Evolutionary conservation across 92 coral and sea anemone genomes (phyloP).

Genomic region (Pocillopora grandis): DNA sequence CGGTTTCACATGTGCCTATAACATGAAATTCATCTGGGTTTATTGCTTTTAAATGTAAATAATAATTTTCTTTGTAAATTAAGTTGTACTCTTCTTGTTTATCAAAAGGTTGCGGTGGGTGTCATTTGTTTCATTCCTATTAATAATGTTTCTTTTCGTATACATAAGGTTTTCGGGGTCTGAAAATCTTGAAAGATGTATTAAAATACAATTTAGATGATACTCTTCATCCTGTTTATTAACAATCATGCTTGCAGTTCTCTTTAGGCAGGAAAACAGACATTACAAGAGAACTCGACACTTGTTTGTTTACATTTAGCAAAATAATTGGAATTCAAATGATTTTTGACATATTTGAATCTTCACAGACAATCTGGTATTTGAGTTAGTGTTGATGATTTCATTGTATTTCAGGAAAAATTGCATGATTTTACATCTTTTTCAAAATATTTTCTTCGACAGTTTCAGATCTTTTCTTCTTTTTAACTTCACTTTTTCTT

Average conservation of each 20-base stretch:
- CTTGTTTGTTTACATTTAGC: slow-evolving; percentile 5
- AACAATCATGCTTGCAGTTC: too few relatives aligned
- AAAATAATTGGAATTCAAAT: not conserved
- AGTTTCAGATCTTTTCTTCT: too few relatives aligned
- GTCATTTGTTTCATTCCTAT: not conserved
- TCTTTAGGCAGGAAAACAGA: too few relatives aligned
- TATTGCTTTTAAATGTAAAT: not conserved
- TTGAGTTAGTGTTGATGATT: not conserved
- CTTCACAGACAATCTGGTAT: not conserved
- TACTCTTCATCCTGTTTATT: too few relatives aligned
- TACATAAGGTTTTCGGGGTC: too few relatives aligned
- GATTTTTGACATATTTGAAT: slow-evolving; percentile 16
- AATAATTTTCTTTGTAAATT: not conserved
- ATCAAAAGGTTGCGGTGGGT: not conserved
- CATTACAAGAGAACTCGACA: too few relatives aligned
- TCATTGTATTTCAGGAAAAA: not conserved
- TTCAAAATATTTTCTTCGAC: not conserved
- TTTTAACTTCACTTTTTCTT: too few relatives aligned
- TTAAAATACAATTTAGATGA: too few relatives aligned
- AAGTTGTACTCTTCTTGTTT: not conserved
- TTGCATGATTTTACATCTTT: not conserved
- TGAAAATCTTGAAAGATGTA: too few relatives aligned
- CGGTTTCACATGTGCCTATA: not conserved
- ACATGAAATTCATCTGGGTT: not conserved
- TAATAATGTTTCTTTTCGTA: too few relatives aligned